A percentile compares a stretch with the other conserved stretches of the same genome.
These are phyloP conservation scores for Machimus atricapillus DNA, from an alignment of 2,888 invertebrate species.

Conservation along the genomic window DNA sequence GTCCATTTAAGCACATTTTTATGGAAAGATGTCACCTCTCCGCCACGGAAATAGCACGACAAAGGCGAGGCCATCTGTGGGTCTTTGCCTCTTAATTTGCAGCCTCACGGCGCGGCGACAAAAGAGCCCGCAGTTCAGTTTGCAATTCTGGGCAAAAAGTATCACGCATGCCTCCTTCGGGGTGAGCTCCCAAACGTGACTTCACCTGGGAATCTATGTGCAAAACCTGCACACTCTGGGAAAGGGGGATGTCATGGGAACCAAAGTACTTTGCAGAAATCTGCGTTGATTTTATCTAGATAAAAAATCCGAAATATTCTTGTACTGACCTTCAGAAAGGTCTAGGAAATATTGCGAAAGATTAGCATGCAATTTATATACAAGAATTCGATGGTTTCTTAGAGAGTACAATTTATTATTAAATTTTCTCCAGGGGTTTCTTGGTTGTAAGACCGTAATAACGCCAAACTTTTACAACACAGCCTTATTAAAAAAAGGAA, in stretches of 20 bases:
- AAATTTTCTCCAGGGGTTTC: neutral
- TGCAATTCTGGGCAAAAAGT: neutral
- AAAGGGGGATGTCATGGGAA: neutral
- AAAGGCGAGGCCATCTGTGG: neutral
- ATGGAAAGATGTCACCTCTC: neutral
- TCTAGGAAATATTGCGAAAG: neutral
- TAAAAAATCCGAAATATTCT: neutral
- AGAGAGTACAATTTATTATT: neutral
- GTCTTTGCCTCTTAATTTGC: slow-evolving; percentile 32
- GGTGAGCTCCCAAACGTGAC: slow-evolving; percentile 23
- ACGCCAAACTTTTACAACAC: neutral
- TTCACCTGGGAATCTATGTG: slow-evolving; percentile 12
- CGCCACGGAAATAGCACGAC: neutral
- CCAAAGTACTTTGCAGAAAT: neutral
- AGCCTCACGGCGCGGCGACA: neutral
- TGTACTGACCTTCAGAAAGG: neutral
- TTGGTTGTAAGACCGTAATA: neutral
- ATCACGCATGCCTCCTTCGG: neutral
- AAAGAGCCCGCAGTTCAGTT: neutral
- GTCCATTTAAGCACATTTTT: neutral
- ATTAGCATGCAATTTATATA: neutral
- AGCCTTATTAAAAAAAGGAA: neutral
- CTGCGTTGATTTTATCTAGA: neutral
- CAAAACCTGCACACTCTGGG: neutral
- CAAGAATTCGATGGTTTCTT: neutral